Evolutionary conservation across 2,797 vertebrate genomes (phyloP), one percentile per base, ranked within the genome.

Genomic region (Syndactyla subalaris): DNA sequence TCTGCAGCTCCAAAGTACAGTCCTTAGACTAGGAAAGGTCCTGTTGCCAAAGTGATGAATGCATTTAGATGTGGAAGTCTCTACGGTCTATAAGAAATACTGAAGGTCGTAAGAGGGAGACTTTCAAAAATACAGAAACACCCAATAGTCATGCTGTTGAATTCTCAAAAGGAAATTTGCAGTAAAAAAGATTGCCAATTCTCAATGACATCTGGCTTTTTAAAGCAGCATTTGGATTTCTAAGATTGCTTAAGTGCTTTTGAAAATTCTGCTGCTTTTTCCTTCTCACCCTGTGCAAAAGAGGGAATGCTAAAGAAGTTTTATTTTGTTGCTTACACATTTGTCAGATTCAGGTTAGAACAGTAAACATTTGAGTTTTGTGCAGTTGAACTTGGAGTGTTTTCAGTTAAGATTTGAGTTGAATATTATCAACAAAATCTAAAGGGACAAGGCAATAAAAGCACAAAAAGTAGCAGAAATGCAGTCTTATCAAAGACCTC

Each of bases 221-320:
- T 62, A 14, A 70, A 86, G 11, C 14, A 7, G 18, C 4, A 15
- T 23, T 72, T 13, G 19, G 32, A 38, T 75, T 73, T 68, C 54
- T 66, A 4, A 10, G 70, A 15, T 52, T 20, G 7, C 20, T 45
- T 27, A 45, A 41, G 4, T 41, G 18, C 41, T 41, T 74, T 43
- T 65, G 52, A 81, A 85, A 85, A 48, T 68, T 46, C 41, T 68
- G 0, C 22, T 48, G 13, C 0, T 32, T 75, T 81, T 68, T 23
- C 6, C 10, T 38, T 59, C 49, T 41, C 0, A 0, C 9, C 59
- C 3, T 23, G 1, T 39, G 6, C 17, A 49, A 21, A 83, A 58
- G n/a, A 9, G 14, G 18, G 3, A 2, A 8, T 48, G 19, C 8
- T 63, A 1, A 63, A 51, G 43, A n/a, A 34, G 8, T 20, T 52